Base-by-base conservation (phyloP, 1,140 invertebrate genomes). In the Leptinotarsa texana region DNA sequence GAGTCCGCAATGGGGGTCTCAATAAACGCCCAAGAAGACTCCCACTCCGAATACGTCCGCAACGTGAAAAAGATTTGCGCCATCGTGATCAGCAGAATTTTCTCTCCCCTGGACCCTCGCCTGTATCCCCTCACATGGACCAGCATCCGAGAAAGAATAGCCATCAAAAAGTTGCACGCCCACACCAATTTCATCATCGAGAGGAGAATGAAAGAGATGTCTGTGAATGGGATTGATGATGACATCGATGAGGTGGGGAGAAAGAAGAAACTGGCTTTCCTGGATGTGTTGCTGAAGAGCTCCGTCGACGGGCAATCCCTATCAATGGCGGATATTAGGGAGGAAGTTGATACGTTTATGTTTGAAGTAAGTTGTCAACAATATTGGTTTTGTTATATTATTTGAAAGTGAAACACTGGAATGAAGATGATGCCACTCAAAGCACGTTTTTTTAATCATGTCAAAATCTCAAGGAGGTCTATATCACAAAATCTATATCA, bases 321-420 rank as follows among this genome's bases (percentile, higher is more conserved):
- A 21, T 84, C 87, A 0, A 87, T 90, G 75, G 88, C 89, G 72
- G 90, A 93, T 80, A 93, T 95, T 67, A 87, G 91, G 69, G 93
- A 95, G 83, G 94, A 95, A 88, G 93, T 95, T 11, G 93, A 96
- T 81, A 95, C 94, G 5, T 96, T 96, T 81, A 95, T 93, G 90
- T 94, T 94, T 85, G 92, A 92, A 88, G 51, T 57, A 18, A 57
- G 33, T 42, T 42, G 8, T 42, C 33, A 11, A 42, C 8, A 42
- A 42, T 42, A 11, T 3, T 11, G 8, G 8, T 42, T 42, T 42
- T 3, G 8, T 11, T 42, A 42, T 42, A 42, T 42, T 11, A 42
- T 3, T 42, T 8, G 33, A 42, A 42, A 42, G 33, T 42, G 33
- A 42, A 42, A 42, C 8, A 42, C 8, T 2, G 11, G 8, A 11